These are phyloP conservation scores for Tachypleus tridentatus DNA, from an alignment of 1,140 invertebrate species.

Conservation along the genomic window DNA sequence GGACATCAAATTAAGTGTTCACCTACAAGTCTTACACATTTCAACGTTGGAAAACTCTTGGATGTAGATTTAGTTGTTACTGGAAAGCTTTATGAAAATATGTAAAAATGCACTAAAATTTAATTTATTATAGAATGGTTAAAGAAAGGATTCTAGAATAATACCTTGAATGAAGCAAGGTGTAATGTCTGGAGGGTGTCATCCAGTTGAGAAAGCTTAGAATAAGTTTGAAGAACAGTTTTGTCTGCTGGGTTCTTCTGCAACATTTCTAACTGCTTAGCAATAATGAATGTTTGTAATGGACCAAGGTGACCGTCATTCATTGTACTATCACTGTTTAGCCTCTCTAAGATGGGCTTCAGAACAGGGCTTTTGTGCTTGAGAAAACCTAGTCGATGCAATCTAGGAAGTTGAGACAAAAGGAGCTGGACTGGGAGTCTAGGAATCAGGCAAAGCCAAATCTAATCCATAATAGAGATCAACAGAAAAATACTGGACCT, in stretches of 20 bases:
- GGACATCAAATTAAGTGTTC: too few species aligned
- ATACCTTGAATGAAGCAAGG: constrained; percentile 33
- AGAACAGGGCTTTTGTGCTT: constrained; percentile 32
- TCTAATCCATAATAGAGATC: constrained; percentile 29
- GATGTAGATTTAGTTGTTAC: too few species aligned
- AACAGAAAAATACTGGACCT: too few species aligned
- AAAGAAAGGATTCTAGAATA: too few species aligned
- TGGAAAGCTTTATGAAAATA: too few species aligned
- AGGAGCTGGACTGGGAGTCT: constrained; percentile 44
- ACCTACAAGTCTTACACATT: too few species aligned
- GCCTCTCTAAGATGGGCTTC: constrained; percentile 33
- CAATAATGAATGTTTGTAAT: constrained; percentile 42
- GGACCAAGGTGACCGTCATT: constrained; percentile 43
- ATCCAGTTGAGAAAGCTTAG: constrained; percentile 24
- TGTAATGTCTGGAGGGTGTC: constrained; percentile 33
- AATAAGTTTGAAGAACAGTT: not conserved
- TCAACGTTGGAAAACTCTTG: too few species aligned
- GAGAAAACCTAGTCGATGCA: constrained; percentile 48
- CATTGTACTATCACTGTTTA: constrained; percentile 37
- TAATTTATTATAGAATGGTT: too few species aligned
- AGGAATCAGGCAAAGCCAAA: constrained; percentile 49
- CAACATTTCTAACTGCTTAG: constrained; percentile 18
- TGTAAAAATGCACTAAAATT: too few species aligned
- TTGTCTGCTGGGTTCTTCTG: constrained; percentile 11
- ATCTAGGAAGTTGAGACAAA: constrained; percentile 47